phyloP scores from a whole-genome alignment of 2,888 invertebrate species.

The Neoitamus cyanurus region DNA sequence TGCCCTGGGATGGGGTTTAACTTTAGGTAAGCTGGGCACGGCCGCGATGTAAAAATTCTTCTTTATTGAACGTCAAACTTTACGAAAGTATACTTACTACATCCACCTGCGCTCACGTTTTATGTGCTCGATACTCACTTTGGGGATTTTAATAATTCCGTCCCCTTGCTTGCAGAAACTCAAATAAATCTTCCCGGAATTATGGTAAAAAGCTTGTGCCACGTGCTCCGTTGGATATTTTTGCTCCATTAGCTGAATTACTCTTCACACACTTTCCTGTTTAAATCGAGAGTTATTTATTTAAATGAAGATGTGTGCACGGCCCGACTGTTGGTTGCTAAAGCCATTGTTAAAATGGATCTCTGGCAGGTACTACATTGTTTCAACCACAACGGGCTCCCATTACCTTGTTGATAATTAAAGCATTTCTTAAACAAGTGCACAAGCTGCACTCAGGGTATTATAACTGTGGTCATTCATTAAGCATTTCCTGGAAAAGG shows the following conservation, averaged over 20 bases:
- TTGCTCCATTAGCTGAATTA: neutral
- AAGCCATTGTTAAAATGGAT: neutral
- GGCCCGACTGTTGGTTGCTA: neutral
- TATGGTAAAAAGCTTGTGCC: constrained; percentile 1
- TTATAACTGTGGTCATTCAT: neutral
- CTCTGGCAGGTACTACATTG: neutral
- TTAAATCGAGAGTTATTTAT: neutral
- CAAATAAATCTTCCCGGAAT: neutral
- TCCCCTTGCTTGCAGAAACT: neutral
- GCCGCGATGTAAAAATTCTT: neutral
- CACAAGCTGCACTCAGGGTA: neutral
- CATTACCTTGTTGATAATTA: neutral
- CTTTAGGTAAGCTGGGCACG: neutral
- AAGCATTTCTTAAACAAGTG: neutral
- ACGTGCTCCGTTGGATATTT: neutral
- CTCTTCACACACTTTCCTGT: neutral
- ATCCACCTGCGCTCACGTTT: neutral
- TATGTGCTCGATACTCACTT: constrained; percentile 1
- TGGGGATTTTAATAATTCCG: neutral
- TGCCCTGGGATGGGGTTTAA: neutral
- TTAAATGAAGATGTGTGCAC: neutral
- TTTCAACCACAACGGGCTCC: neutral
- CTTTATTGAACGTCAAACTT: neutral
- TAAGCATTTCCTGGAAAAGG: neutral
- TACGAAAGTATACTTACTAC: neutral